Percentiles rank a stretch among this genome's conserved stretches.
Conservation (phyloP, 2,113 vertebrate genomes). For the Probosciger aterrimus region DNA sequence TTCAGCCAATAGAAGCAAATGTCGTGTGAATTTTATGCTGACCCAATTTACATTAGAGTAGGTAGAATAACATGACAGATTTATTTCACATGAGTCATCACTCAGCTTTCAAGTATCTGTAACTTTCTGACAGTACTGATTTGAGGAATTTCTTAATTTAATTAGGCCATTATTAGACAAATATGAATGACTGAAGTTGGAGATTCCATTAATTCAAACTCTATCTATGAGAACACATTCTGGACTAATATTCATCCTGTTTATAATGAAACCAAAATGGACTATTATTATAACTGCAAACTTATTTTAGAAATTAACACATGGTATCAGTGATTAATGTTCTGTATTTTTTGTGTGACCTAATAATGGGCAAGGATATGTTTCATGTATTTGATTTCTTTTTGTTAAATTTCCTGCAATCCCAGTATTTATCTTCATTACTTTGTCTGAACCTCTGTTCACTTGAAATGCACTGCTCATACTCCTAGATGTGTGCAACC, state of each 20-base stretch:
- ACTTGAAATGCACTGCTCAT: not conserved
- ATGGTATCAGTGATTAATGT: not conserved
- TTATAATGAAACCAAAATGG: not conserved
- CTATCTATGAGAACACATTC: not conserved
- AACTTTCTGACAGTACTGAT: not conserved
- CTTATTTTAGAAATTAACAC: not conserved
- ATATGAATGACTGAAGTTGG: not conserved
- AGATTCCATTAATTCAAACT: not conserved
- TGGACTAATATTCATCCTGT: not conserved
- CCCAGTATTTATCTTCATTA: not conserved
- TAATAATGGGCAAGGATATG: not conserved
- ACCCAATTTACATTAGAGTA: not conserved
- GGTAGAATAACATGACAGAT: not conserved
- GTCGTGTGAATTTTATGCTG: not conserved
- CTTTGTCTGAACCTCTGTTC: not conserved
- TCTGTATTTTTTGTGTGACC: not conserved
- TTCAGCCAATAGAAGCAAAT: not conserved
- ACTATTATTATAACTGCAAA: not conserved
- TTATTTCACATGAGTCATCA: not conserved
- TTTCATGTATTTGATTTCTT: not conserved
- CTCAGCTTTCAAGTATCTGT: not conserved
- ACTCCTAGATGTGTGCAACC: not conserved
- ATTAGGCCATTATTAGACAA: not conserved
- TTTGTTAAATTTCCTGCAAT: not conserved
- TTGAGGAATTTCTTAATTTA: constrained; percentile 6